phyloP scores from a whole-genome alignment of 2,113 vertebrate genomes.

The Diadophis punctatus region DNA sequence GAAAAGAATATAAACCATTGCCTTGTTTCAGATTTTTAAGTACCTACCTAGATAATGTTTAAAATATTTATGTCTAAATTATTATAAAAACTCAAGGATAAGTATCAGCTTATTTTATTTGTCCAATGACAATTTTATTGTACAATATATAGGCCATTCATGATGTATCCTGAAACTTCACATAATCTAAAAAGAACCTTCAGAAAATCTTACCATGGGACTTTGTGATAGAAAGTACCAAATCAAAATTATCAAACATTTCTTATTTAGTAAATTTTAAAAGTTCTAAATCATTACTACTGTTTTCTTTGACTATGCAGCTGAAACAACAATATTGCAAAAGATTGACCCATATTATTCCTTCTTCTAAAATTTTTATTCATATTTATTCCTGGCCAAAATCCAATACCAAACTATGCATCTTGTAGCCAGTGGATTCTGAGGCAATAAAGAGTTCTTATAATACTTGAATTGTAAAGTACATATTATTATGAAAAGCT shows the following conservation, averaged over 20 bases:
- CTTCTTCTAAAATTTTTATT: conserved; percentile 16
- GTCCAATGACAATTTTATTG: background rate
- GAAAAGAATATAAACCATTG: conserved; percentile 29
- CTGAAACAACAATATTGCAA: conserved; percentile 6
- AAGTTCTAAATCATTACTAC: background rate
- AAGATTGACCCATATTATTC: conserved; percentile 22
- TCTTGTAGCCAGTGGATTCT: background rate
- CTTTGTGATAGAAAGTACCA: conserved; percentile 19
- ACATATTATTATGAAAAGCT: conserved; percentile 10
- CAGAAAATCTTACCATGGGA: conserved; percentile 16
- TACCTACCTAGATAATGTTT: conserved; percentile 26
- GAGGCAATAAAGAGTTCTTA: background rate
- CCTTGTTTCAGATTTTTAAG: conserved; percentile 46
- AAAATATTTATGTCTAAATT: conserved; percentile 37
- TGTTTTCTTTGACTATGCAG: background rate
- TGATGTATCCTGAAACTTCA: conserved; percentile 1
- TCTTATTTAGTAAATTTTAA: background rate
- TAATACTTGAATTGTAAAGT: background rate
- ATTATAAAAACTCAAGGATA: conserved; percentile 50
- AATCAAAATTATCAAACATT: background rate
- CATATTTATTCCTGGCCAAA: background rate
- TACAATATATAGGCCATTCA: background rate
- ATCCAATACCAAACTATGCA: background rate
- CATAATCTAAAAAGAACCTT: conserved; percentile 4
- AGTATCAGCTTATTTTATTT: conserved; percentile 30